Base-by-base conservation (phyloP, 2,113 vertebrate genomes). In the Cacatua alba region DNA sequence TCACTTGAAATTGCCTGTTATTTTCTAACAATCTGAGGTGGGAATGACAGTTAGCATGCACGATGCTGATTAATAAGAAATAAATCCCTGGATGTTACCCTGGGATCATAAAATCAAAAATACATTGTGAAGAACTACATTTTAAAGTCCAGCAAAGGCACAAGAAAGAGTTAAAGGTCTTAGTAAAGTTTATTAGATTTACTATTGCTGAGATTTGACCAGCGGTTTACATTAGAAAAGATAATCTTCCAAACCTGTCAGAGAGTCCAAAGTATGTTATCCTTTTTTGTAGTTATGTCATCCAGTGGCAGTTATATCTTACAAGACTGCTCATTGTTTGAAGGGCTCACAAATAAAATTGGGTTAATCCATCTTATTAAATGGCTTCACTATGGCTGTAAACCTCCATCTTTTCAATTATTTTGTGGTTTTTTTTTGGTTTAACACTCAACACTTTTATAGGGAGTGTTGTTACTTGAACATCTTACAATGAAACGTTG, bases 181-280 rank as follows among this genome's bases (percentile, higher is more conserved):
- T 79, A 80, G 84, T 37, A 60, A 85, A 97, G 76, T 94, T 95
- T 93, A 90, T 95, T 95, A 95, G 95, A 89, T 96, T 94, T 96
- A 74, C 81, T 7, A 2, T 82, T 92, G 76, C 68, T 86, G 86
- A 80, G 85, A 91, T 93, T 86, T 90, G 83, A 94, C 71, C 5
- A 0, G 77, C 67, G 86, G 86, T 95, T 95, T 90, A 82, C 37
- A 11, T 82, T 93, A 78, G 92, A 71, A 94, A 93, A 94, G 86
- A 93, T 97, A 88, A 96, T 94, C 92, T 94, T 92, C 69, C 84
- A 86, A 94, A 95, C 93, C 92, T 96, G 91, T 74, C 79, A 90
- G 86, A 44, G 92, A 75, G 72, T 39, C 55, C 51, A 74, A 57
- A 88, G 79, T 78, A 88, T 64, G 86, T 96, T 97, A 96, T 93